phyloP scores from a whole-genome alignment of 1,140 invertebrate genomes.

The Muscidifurax raptorellus region DNA sequence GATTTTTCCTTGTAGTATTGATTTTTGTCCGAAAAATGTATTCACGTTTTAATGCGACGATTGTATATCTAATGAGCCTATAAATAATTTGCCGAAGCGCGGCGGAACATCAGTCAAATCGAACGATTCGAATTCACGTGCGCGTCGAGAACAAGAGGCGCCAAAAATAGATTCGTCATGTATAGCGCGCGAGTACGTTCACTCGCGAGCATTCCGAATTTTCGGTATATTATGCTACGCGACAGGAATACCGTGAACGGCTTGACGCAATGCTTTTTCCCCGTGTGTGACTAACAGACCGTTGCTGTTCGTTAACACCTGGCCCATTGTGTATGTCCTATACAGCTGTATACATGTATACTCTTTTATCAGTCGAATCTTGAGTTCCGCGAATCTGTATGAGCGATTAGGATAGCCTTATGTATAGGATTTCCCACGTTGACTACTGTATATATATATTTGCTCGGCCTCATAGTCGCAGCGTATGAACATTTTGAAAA shows the following conservation, averaged over 20 bases:
- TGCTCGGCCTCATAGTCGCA: too few species aligned
- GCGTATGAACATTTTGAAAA: too few species aligned
- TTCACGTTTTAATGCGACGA: too few species aligned
- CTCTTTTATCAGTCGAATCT: neutral
- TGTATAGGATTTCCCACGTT: neutral
- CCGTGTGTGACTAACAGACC: slow-evolving; percentile 4
- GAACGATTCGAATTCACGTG: too few species aligned
- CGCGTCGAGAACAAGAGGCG: neutral
- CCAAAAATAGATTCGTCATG: neutral
- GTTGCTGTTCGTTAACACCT: neutral
- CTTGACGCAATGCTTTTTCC: slow-evolving; percentile 21
- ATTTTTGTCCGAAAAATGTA: too few species aligned
- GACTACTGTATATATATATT: neutral
- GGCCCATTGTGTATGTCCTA: neutral
- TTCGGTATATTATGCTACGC: neutral
- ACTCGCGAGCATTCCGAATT: neutral
- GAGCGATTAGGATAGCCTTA: neutral
- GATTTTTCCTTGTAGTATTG: too few species aligned
- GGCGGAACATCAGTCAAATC: too few species aligned
- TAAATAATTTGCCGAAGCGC: too few species aligned
- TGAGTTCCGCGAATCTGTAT: neutral
- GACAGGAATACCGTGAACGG: neutral
- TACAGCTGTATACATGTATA: neutral
- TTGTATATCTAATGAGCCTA: too few species aligned
- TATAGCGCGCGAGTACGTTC: too few species aligned